phyloP scores from a whole-genome alignment of 2,888 invertebrate genomes.

The Platycheirus rosarum region DNA sequence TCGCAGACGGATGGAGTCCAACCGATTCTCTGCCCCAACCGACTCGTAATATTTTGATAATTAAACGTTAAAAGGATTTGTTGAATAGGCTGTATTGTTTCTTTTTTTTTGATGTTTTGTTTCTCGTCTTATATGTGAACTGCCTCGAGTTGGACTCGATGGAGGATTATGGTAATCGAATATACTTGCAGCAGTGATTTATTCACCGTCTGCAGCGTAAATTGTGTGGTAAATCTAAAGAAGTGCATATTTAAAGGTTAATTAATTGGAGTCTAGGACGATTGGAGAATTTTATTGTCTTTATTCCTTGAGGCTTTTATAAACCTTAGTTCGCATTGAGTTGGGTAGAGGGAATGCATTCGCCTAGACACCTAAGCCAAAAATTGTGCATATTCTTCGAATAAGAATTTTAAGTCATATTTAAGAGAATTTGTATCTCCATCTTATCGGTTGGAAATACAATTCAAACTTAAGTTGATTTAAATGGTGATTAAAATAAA shows the following conservation, averaged over 20 bases:
- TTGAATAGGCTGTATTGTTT: conserved; percentile 43
- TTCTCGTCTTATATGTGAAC: background rate
- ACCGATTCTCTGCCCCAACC: background rate
- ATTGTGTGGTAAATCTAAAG: conserved; percentile 29
- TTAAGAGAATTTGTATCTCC: too few species aligned
- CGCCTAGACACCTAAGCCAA: too few species aligned
- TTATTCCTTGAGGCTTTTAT: too few species aligned
- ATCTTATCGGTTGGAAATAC: too few species aligned
- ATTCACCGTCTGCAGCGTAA: conserved; percentile 50
- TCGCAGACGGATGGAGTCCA: conserved; percentile 41
- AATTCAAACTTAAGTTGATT: too few species aligned
- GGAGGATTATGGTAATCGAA: conserved; percentile 27
- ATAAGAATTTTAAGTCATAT: too few species aligned
- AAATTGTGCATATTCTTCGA: too few species aligned
- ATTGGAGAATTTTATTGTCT: too few species aligned
- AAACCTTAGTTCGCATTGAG: too few species aligned
- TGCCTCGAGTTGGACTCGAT: conserved; percentile 3
- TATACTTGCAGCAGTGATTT: conserved; percentile 57
- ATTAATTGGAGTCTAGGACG: conserved; percentile 12
- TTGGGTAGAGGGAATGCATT: too few species aligned
- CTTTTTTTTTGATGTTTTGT: conserved; percentile 33
- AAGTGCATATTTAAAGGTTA: conserved; percentile 15
- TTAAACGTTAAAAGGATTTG: conserved; percentile 56
- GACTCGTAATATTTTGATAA: conserved; percentile 63
- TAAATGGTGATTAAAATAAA: too few species aligned